Evolutionary conservation across 2,113 vertebrate species (phyloP).

Genomic region (Sinocyclocheilus rhinocerous): DNA sequence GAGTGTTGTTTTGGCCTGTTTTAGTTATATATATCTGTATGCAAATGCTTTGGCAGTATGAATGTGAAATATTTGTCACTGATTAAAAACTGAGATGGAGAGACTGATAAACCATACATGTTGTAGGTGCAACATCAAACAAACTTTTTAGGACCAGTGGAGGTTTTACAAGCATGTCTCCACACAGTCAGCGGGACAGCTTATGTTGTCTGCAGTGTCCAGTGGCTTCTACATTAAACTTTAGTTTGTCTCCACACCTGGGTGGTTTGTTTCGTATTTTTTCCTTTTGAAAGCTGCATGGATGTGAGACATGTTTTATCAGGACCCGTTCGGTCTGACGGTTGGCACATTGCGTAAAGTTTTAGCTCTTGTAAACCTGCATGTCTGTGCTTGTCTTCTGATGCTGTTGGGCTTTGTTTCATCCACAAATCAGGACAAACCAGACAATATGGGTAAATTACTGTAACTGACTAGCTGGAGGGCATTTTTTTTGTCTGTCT

Average conservation of each 20-base stretch:
- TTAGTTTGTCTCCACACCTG: not conserved
- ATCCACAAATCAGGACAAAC: not conserved
- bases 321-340: not conserved
- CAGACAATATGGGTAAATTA: conserved; percentile 13
- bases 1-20: not conserved
- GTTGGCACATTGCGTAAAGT: conserved; percentile 30
- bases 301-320: conserved; percentile 29
- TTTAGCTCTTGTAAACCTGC: not conserved
- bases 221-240: not conserved
- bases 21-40: not conserved
- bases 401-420: not conserved
- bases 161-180: not conserved
- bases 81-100: not conserved
- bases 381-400: conserved; percentile 2
- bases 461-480: conserved; percentile 3
- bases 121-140: not conserved
- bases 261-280: not conserved
- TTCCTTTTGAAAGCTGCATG: not conserved
- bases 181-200: not conserved
- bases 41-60: not conserved
- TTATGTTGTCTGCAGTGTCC: not conserved
- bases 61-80: not conserved
- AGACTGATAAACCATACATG: not conserved
- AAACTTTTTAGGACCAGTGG: not conserved
- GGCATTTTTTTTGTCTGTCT: conserved; percentile 12